Evolutionary conservation across 2,888 invertebrate genomes (phyloP).

Genomic region (Tribolium freemani): DNA sequence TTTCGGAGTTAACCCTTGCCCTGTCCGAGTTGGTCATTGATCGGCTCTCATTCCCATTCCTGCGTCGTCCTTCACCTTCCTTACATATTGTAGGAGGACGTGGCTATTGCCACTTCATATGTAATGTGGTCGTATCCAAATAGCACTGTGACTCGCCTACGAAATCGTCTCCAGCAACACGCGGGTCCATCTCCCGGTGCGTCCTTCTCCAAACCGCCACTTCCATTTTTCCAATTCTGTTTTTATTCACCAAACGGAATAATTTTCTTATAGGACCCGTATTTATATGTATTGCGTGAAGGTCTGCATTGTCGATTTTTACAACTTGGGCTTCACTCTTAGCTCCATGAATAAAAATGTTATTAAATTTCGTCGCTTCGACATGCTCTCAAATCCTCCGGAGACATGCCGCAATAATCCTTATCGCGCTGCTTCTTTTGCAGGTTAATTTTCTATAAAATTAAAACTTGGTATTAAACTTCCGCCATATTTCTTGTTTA

Average conservation of each 20-base stretch:
- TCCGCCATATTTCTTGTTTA: slow-evolving; percentile 11
- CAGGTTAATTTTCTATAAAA: slow-evolving; percentile 14
- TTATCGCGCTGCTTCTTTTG: background rate
- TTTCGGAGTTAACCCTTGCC: slow-evolving; percentile 40
- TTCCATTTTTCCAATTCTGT: slow-evolving; percentile 48
- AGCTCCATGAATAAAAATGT: slow-evolving; percentile 47
- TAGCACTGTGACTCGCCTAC: slow-evolving; percentile 51
- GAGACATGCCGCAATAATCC: background rate
- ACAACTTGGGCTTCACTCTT: slow-evolving; percentile 34
- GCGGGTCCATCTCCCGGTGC: slow-evolving; percentile 25
- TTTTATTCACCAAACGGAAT: slow-evolving; percentile 46
- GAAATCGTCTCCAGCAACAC: slow-evolving; percentile 43
- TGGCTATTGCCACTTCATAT: slow-evolving; percentile 56
- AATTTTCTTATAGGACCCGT: slow-evolving; percentile 43
- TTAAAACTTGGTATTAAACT: background rate
- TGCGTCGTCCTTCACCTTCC: slow-evolving; percentile 49
- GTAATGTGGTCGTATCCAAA: slow-evolving; percentile 55
- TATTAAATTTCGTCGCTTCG: slow-evolving; percentile 25
- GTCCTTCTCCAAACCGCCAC: slow-evolving; percentile 33
- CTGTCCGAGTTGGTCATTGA: slow-evolving; percentile 37
- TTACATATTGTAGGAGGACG: slow-evolving; percentile 54
- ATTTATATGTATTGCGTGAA: slow-evolving; percentile 42
- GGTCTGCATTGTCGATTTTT: slow-evolving; percentile 45
- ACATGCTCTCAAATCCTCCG: background rate
- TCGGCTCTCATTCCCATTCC: slow-evolving; percentile 48